phyloP scores from a whole-genome alignment of 2,797 vertebrate species.

The Cryptoprocta ferox region DNA sequence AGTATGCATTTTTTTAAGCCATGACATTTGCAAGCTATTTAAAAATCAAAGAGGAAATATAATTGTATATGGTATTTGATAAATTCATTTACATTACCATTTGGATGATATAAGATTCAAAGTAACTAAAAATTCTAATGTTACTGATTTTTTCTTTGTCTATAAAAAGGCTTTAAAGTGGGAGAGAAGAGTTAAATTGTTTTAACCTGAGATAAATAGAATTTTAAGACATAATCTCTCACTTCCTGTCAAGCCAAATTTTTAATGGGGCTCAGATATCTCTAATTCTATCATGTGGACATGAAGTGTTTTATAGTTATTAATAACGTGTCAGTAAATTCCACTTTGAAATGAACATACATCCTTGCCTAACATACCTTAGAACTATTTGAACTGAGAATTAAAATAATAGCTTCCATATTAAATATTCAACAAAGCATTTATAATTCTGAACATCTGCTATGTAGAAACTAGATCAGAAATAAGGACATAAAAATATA shows the following conservation, averaged over 20 bases:
- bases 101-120: neutral
- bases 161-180: neutral
- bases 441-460: neutral
- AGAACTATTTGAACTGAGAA: neutral
- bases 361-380: neutral
- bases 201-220: neutral
- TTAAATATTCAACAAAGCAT: neutral
- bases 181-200: neutral
- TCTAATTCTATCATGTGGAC: neutral
- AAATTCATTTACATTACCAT: neutral
- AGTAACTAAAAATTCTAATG: neutral
- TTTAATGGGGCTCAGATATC: neutral
- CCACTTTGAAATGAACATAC: neutral
- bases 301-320: neutral
- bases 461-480: neutral
- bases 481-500: neutral
- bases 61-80: neutral
- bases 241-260: neutral
- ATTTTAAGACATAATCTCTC: neutral
- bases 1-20: neutral
- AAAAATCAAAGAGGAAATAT: neutral
- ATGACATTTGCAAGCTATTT: neutral
- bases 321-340: neutral
- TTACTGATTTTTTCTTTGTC: neutral
- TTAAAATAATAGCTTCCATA: neutral